phyloP scores from a whole-genome alignment of 2,888 invertebrate species.

The Chromoteleia sp. region DNA sequence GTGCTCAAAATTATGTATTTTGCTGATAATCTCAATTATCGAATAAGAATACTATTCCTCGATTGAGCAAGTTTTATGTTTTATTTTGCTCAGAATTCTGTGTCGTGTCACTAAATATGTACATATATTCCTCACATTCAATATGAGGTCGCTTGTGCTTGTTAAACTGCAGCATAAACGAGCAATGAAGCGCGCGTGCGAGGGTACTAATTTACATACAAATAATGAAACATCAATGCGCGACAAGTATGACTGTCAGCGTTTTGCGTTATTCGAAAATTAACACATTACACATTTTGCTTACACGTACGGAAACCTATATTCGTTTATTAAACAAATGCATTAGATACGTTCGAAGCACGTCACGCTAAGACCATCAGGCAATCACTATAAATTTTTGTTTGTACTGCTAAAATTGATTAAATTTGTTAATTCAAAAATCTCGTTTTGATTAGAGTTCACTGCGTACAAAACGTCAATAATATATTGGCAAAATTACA shows the following conservation, averaged over 20 bases:
- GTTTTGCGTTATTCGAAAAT: slow-evolving; percentile 74
- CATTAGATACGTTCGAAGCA: slow-evolving; percentile 9
- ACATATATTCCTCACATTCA: slow-evolving; percentile 49
- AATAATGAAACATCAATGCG: slow-evolving; percentile 73
- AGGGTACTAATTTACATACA: slow-evolving; percentile 74
- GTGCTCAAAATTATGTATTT: too few species aligned
- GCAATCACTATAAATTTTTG: too few species aligned
- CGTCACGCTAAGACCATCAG: slow-evolving; percentile 2
- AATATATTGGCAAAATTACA: too few species aligned
- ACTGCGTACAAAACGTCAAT: too few species aligned
- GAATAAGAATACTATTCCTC: slow-evolving; percentile 10
- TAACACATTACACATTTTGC: slow-evolving; percentile 72
- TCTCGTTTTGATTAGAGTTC: too few species aligned
- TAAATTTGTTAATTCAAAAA: too few species aligned
- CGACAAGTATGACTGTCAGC: slow-evolving; percentile 65
- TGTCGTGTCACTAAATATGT: slow-evolving; percentile 43
- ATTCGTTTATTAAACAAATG: slow-evolving; percentile 25
- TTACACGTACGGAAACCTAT: slow-evolving; percentile 29
- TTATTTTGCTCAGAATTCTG: slow-evolving; percentile 36
- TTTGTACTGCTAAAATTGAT: too few species aligned
- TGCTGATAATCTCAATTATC: slow-evolving; percentile 17
- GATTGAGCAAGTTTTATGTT: slow-evolving; percentile 26
- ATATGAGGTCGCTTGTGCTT: slow-evolving; percentile 43
- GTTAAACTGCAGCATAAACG: slow-evolving; percentile 60
- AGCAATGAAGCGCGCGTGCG: slow-evolving; percentile 63